phyloP scores from a whole-genome alignment of 1,140 invertebrate species.

The Drosophila equinoxialis region DNA sequence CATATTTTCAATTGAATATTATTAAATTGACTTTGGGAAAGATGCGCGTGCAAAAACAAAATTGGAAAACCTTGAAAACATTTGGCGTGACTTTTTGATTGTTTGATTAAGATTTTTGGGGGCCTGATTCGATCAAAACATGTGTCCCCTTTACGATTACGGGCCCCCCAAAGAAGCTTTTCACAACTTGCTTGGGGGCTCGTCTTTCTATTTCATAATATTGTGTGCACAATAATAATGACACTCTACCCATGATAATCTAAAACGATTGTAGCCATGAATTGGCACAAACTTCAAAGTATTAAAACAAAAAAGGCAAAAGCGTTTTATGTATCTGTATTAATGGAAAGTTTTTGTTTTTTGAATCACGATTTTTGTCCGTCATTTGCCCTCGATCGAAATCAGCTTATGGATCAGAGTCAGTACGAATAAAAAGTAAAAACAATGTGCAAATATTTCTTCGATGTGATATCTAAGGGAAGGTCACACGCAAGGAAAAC shows the following conservation, averaged over 20 bases:
- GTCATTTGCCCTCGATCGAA: slow-evolving; percentile 63
- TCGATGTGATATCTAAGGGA: slow-evolving; percentile 20
- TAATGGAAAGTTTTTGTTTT: slow-evolving; percentile 51
- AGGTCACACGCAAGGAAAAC: slow-evolving; percentile 16
- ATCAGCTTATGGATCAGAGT: background rate
- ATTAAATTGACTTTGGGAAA: slow-evolving; percentile 76
- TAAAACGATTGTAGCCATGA: slow-evolving; percentile 37
- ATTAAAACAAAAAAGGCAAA: background rate
- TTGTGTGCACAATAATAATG: slow-evolving; percentile 54
- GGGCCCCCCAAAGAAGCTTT: slow-evolving; percentile 47
- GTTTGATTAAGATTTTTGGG: slow-evolving; percentile 32
- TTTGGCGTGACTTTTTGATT: background rate
- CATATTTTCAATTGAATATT: slow-evolving; percentile 79
- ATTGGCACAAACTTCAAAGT: slow-evolving; percentile 54
- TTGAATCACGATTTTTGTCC: slow-evolving; percentile 57
- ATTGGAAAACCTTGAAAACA: slow-evolving; percentile 4
- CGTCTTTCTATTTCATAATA: slow-evolving; percentile 69
- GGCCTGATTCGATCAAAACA: slow-evolving; percentile 43
- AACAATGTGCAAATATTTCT: slow-evolving; percentile 29
- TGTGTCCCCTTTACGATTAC: slow-evolving; percentile 37
- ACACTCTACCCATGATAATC: slow-evolving; percentile 17
- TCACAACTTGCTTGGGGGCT: slow-evolving; percentile 38
- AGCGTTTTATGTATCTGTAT: slow-evolving; percentile 15
- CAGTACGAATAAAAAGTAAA: slow-evolving; percentile 31
- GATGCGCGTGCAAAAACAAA: slow-evolving; percentile 67